Evolutionary conservation across 2,888 invertebrate species (phyloP).

Genomic region (Aporophyla lueneburgensis): DNA sequence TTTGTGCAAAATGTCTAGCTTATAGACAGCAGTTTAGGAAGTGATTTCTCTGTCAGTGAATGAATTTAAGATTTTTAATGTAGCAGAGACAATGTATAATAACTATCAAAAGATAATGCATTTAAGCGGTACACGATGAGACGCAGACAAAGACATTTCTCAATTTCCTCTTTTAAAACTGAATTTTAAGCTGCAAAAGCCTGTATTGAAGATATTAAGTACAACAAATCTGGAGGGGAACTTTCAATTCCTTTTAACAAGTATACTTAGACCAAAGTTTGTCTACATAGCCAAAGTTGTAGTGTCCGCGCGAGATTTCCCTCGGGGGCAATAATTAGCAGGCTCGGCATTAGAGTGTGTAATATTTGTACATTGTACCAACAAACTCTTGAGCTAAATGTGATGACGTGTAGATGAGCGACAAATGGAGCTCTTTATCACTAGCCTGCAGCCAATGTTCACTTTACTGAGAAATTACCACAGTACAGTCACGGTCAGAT

Average conservation of each 20-base stretch:
- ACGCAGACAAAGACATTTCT: slow-evolving; percentile 6
- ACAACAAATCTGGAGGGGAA: slow-evolving; percentile 14
- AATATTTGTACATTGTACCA: slow-evolving; percentile 7
- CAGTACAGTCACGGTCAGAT: slow-evolving; percentile 51
- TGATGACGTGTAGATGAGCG: slow-evolving; percentile 32
- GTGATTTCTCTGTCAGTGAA: not conserved
- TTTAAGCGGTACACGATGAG: slow-evolving; percentile 1
- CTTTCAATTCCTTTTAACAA: slow-evolving; percentile 44
- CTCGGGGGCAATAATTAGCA: slow-evolving; percentile 22
- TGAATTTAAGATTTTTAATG: not conserved
- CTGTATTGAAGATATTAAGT: slow-evolving; percentile 8
- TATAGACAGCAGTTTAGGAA: not conserved
- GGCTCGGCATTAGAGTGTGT: slow-evolving; percentile 14
- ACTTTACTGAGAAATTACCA: slow-evolving; percentile 54
- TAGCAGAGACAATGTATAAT: not conserved
- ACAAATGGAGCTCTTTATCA: slow-evolving; percentile 54
- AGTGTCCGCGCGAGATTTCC: slow-evolving; percentile 23
- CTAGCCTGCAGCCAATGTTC: slow-evolving; percentile 32
- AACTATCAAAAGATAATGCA: not conserved
- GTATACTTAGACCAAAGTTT: slow-evolving; percentile 20
- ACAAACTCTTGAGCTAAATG: slow-evolving; percentile 17
- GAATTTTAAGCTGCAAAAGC: slow-evolving; percentile 16
- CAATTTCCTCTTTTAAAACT: slow-evolving; percentile 34
- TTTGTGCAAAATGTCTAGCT: no score
- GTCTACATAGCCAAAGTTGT: slow-evolving; percentile 28